Base-by-base conservation (phyloP, 2,113 vertebrate genomes). In the Hystrix cristata region DNA sequence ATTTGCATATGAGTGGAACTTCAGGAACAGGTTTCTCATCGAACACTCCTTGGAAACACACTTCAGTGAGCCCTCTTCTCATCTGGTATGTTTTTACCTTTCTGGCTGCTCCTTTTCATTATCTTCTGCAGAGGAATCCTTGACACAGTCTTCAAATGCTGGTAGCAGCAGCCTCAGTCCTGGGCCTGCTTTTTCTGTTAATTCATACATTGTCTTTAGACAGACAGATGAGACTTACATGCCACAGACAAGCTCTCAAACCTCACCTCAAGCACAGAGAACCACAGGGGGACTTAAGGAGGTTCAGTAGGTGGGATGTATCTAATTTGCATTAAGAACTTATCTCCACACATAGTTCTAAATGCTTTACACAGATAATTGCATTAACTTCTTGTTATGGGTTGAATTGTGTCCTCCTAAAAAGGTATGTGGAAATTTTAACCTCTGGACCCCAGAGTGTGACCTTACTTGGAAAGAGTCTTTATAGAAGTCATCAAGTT, bases 401-500 rank as follows among this genome's bases (percentile, higher is more conserved):
- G 34, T 64, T 43, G 64, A 94, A 94, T 4, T 46, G 25, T 78
- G 25, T 48, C 14, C 53, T 59, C 31, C 57, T 34, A 64, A 60
- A 43, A 83, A 78, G 62, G 31, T 51, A 84, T 16, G 31, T 79
- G 23, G 8, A 83, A 76, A 71, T 82, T 27, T 76, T 93, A 82
- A 89, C 31, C 27, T 19, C n/a, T 5, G 57, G 65, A 86, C 71
- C 46, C 94, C 62, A 84, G 62, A 94, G 80, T 38, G 10, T 94
- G 64, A 88, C 46, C 55, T 87, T 78, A 57, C n/a, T 95, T 57
- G 71, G 38, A 80, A 94, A 91, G 27, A 72, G 46, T 79, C 59
- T 94, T 87, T 94, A 67, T 11, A 87, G 48, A 95, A 67, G 72
- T 62, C 55, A 82, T 21, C 25, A 93, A 92, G 5, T 87, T 81